phyloP scores from a whole-genome alignment of 2,797 vertebrate species.

The Thamnophis elegans region DNA sequence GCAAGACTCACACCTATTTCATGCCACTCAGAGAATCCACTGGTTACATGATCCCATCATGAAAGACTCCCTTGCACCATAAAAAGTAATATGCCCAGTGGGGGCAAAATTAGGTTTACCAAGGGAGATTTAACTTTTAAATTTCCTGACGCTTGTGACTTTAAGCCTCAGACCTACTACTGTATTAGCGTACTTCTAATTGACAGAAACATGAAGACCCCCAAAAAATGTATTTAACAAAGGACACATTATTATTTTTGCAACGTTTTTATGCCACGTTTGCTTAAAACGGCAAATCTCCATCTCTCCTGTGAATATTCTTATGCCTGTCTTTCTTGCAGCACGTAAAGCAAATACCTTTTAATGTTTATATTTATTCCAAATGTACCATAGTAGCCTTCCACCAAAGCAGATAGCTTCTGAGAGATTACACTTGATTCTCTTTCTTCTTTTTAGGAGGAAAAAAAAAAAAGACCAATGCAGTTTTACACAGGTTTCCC shows the following conservation, averaged over 20 bases:
- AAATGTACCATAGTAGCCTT: not conserved
- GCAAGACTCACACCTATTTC: conserved; percentile 54
- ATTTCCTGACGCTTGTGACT: conserved; percentile 63
- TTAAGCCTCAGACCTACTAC: conserved; percentile 58
- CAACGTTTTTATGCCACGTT: conserved; percentile 22
- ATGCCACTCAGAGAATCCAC: conserved; percentile 45
- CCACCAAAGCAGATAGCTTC: not conserved
- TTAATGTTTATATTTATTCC: not conserved
- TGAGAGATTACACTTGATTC: not conserved
- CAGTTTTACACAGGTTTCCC: not conserved
- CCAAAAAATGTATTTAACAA: conserved; percentile 30
- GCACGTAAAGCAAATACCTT: not conserved
- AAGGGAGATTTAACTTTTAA: conserved; percentile 57
- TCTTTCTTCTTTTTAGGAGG: not conserved
- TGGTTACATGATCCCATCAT: conserved; percentile 55
- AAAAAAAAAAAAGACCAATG: not conserved
- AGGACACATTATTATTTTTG: conserved; percentile 18
- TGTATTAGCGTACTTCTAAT: conserved; percentile 65
- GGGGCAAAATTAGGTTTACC: conserved; percentile 53
- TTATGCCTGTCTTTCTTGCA: conserved; percentile 10
- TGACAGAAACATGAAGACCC: conserved; percentile 38
- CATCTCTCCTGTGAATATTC: conserved; percentile 21
- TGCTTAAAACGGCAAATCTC: conserved; percentile 38
- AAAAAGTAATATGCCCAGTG: conserved; percentile 64
- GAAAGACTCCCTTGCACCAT: conserved; percentile 53